These are phyloP conservation scores for Tenebrosternarchus preto DNA, from an alignment of 2,113 vertebrate species.

Conservation along the genomic window DNA sequence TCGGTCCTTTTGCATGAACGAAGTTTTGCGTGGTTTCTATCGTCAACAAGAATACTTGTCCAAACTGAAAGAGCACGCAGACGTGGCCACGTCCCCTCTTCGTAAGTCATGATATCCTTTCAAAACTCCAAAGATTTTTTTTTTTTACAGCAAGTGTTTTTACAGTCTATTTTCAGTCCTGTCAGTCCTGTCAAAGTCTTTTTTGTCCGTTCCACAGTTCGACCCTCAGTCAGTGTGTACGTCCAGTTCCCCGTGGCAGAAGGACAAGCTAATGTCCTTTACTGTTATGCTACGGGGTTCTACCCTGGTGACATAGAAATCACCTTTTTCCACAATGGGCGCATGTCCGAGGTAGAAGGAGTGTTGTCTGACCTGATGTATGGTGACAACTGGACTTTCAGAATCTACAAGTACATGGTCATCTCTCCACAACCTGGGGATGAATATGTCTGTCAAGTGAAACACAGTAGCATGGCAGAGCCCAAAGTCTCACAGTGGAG, in stretches of 20 bases:
- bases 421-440: slow-evolving; percentile 26
- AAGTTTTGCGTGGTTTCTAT: slow-evolving; percentile 31
- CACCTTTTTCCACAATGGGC: slow-evolving; percentile 31
- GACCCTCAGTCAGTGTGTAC: slow-evolving; percentile 41
- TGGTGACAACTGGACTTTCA: slow-evolving; percentile 42
- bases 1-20: slow-evolving; percentile 15
- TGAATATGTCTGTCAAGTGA: slow-evolving; percentile 33
- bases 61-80: slow-evolving; percentile 11
- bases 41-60: slow-evolving; percentile 32
- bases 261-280: slow-evolving; percentile 33
- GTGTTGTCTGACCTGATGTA: slow-evolving; percentile 43
- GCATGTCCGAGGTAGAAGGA: not conserved
- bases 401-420: slow-evolving; percentile 32
- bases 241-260: slow-evolving; percentile 23
- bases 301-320: slow-evolving; percentile 49
- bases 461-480: slow-evolving; percentile 33
- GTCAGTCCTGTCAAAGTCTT: not conserved
- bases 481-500: slow-evolving; percentile 34
- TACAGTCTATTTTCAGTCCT: not conserved
- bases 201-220: slow-evolving; percentile 4
- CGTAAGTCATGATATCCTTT: too few species aligned
- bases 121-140: too few species aligned
- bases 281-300: slow-evolving; percentile 45
- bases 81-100: slow-evolving; percentile 9
- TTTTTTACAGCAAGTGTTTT: too few species aligned